A percentile compares a stretch with the other conserved stretches of the same genome.
Conservation (phyloP, 92 coral and sea anemone genomes). For the Siderastrea siderea region DNA sequence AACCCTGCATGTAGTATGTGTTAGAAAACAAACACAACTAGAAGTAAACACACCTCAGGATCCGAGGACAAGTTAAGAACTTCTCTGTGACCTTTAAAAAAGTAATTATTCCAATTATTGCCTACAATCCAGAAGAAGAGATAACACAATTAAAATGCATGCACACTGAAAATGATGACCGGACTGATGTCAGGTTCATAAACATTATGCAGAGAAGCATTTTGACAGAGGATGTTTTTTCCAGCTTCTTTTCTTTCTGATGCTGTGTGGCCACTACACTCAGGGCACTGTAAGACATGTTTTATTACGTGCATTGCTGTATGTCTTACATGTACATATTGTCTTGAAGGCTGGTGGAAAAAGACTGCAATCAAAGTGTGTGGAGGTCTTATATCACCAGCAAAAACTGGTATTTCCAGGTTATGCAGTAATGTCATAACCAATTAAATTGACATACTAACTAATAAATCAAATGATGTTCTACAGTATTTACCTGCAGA, state of each 20-base stretch:
- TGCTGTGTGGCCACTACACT: neutral
- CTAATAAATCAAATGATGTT: neutral
- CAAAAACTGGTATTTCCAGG: no score
- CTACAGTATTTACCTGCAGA: slow-evolving; percentile 9
- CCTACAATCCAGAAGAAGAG: slow-evolving; percentile 2
- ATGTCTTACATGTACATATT: no score
- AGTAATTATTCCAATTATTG: slow-evolving; percentile 27
- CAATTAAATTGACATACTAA: neutral
- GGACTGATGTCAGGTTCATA: no score
- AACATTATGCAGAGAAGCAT: no score
- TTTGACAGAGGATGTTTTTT: no score
- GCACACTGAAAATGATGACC: neutral
- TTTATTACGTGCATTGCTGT: no score
- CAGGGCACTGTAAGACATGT: neutral
- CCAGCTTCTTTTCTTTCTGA: no score
- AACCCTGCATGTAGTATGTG: neutral
- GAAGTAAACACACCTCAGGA: slow-evolving; percentile 79
- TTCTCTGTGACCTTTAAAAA: slow-evolving; percentile 85
- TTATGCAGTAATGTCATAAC: no score
- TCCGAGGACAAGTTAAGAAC: slow-evolving; percentile 88
- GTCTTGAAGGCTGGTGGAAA: no score
- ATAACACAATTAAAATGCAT: neutral
- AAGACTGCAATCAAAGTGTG: no score
- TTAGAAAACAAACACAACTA: neutral
- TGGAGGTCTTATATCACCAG: no score